Base-by-base conservation (phyloP, 2,113 vertebrate genomes). In the Megatriorchis doriae region DNA sequence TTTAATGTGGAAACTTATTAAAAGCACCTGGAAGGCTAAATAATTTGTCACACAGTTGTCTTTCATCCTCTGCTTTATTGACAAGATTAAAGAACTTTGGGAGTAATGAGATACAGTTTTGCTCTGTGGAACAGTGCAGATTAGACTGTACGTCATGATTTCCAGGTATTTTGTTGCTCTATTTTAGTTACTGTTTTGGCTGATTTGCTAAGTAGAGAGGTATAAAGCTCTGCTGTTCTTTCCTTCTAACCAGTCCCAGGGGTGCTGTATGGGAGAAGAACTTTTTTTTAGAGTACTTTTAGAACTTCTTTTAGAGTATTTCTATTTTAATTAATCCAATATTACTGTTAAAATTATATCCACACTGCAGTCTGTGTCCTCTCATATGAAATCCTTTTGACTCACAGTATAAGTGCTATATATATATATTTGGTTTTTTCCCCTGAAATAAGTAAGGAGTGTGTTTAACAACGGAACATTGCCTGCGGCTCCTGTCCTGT, bases 41-140 rank as follows among this genome's bases (percentile, higher is more conserved):
- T 89, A 91, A 85, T 87, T 90, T 90, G 74, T 77, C 66, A 45
- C 59, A 74, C 3, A 25, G 43, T 94, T 87, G 34, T 85, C 70
- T 94, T 86, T 96, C 91, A 93, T 88, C 78, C 36, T 82, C 14
- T 90, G 56, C 78, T 81, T 91, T 96, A 75, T 45, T 56, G 81
- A 75, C 48, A 80, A 79, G 77, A 89, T 96, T 87, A 75, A 87
- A 93, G 66, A 96, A 93, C 36, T 87, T 89, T 16, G 31, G 34
- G 78, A 90, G 29, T 93, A 93, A 82, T 91, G 84, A 91, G 70
- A 56, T 36, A n/a, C 40, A 34, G 26, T 78, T 91, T 91, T 93
- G 47, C 52, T 93, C 26, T 47, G n/a, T 86, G 73, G 65, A 87
- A 15, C 68, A 71, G 80, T 47, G 27, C 31, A 29, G 50, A 63